A percentile compares a stretch with the other conserved stretches of the same genome.
Conservation (phyloP, 2,888 invertebrate species). For the Aleiodes testaceus region DNA sequence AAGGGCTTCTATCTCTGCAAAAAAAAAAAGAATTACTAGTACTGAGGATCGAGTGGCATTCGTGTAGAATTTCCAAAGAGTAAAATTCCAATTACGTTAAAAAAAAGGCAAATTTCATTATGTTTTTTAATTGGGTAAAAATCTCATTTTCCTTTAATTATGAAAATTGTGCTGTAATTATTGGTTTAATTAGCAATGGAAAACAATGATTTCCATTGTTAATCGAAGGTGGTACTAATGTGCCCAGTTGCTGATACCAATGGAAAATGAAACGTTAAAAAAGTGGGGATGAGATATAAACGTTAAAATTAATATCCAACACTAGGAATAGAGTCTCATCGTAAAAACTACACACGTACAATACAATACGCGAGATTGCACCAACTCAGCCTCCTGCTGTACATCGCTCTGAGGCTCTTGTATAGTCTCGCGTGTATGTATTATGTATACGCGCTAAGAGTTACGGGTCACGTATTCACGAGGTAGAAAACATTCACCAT, state of each 20-base stretch:
- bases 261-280: conserved; percentile 10
- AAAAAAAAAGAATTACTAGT: too few relatives aligned
- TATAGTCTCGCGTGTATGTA: conserved; percentile 44
- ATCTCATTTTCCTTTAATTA: too few relatives aligned
- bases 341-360: conserved; percentile 27
- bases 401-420: conserved; percentile 17
- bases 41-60: too few relatives aligned
- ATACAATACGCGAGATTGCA: conserved; percentile 32
- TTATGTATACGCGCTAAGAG: conserved; percentile 52
- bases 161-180: too few relatives aligned
- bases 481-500: conserved; percentile 42
- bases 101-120: too few relatives aligned
- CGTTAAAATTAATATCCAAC: conserved; percentile 28
- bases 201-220: too few relatives aligned
- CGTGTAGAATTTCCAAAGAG: too few relatives aligned
- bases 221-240: neutral
- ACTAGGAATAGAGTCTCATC: conserved; percentile 24
- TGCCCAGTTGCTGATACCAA: neutral
- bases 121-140: too few relatives aligned
- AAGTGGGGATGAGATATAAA: conserved; percentile 8
- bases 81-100: too few relatives aligned
- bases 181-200: too few relatives aligned
- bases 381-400: conserved; percentile 3
- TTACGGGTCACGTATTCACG: conserved; percentile 53
- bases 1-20: too few relatives aligned